phyloP scores from a whole-genome alignment of 2,113 vertebrate species.

The Psilopsiagon aurifrons region DNA sequence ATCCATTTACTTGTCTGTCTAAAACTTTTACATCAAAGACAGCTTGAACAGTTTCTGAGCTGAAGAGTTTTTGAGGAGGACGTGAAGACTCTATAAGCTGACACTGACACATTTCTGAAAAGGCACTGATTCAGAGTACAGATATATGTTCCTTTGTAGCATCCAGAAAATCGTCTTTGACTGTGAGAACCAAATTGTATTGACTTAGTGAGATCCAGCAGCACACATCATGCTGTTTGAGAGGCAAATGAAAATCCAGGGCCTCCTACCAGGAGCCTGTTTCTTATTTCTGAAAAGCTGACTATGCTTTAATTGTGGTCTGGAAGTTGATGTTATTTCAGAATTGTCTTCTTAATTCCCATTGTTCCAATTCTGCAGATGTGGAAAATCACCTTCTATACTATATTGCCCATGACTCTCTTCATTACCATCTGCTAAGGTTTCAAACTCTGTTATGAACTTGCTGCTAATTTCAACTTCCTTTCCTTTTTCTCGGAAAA shows the following conservation, averaged over 20 bases:
- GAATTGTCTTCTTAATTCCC: conserved; percentile 5
- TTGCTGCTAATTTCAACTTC: not conserved
- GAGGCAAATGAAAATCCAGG: not conserved
- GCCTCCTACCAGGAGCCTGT: conserved; percentile 11
- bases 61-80: not conserved
- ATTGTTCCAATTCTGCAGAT: not conserved
- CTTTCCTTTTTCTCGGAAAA: not conserved
- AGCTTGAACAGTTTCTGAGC: not conserved
- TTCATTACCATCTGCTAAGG: not conserved
- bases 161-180: not conserved
- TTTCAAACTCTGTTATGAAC: not conserved
- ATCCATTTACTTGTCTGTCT: not conserved
- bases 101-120: not conserved
- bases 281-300: conserved; percentile 40
- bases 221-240: not conserved
- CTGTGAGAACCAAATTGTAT: not conserved
- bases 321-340: conserved; percentile 4
- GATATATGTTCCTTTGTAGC: not conserved
- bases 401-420: not conserved
- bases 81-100: not conserved
- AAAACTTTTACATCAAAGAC: not conserved
- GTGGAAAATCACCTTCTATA: not conserved
- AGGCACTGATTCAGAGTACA: not conserved
- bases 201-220: not conserved
- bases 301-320: conserved; percentile 7